phyloP scores from a whole-genome alignment of 2,797 vertebrate genomes.

The Antrozous pallidus region DNA sequence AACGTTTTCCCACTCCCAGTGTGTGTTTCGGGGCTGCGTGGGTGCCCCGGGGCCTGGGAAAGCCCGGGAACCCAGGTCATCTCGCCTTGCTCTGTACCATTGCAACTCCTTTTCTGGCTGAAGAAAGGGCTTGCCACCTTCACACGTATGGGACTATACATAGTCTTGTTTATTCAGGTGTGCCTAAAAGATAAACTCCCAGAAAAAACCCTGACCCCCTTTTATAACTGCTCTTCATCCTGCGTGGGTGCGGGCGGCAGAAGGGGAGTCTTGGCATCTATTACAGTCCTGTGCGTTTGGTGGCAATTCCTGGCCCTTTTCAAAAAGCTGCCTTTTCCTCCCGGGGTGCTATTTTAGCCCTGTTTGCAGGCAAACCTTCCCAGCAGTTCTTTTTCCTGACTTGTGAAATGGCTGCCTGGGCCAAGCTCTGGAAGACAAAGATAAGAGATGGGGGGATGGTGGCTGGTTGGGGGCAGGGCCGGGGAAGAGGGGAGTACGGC shows the following conservation, averaged over 20 bases:
- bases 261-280: conserved; percentile 7
- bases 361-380: conserved; percentile 24
- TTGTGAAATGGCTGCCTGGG: conserved; percentile 2
- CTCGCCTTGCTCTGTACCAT: not conserved
- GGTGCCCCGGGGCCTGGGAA: not conserved
- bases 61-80: not conserved
- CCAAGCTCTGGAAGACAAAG: conserved; percentile 39
- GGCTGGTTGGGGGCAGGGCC: not conserved
- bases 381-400: conserved; percentile 5
- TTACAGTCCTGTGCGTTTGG: not conserved
- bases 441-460: not conserved
- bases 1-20: conserved; percentile 35
- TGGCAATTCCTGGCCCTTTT: not conserved
- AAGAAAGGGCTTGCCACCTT: conserved; percentile 24
- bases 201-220: not conserved
- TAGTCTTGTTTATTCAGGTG: not conserved
- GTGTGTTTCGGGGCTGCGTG: not conserved
- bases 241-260: not conserved
- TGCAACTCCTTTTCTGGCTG: not conserved
- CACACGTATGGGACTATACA: not conserved
- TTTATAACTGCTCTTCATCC: not conserved
- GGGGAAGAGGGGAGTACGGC: not conserved
- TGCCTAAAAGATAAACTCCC: not conserved
- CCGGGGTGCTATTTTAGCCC: not conserved
- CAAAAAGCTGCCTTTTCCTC: not conserved